Conservation (phyloP, 2,113 vertebrate species). For the Oreochromis niloticus region DNA sequence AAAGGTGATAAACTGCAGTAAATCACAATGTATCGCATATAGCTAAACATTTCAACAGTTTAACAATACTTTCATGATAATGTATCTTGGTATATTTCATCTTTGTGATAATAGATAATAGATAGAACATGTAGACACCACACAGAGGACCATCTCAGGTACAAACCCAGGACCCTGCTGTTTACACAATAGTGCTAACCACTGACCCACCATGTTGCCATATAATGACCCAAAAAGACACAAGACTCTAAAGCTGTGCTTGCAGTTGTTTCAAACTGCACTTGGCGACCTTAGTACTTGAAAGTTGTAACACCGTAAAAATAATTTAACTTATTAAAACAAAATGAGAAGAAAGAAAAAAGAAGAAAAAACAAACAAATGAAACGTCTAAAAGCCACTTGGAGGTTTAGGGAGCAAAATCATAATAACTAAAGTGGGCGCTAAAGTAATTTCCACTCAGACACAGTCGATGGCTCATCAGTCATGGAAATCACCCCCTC, state of each 20-base stretch:
- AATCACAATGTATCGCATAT: neutral
- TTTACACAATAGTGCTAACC: neutral
- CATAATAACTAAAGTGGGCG: neutral
- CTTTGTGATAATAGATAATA: neutral
- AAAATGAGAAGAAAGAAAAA: neutral
- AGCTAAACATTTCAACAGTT: neutral
- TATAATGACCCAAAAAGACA: neutral
- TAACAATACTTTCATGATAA: neutral
- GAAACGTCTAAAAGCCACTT: neutral
- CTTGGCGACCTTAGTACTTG: neutral
- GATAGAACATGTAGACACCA: neutral
- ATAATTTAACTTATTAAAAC: neutral
- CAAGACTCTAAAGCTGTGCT: neutral
- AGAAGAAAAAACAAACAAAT: neutral
- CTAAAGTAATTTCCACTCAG: neutral
- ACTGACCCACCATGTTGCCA: neutral
- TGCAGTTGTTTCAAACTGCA: neutral
- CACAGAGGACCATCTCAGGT: neutral
- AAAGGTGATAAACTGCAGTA: rapidly evolving
- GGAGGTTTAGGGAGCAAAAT: neutral
- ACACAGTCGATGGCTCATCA: conserved; percentile 10
- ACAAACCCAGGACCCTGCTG: neutral
- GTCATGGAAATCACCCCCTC: conserved; percentile 19
- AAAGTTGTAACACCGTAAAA: neutral
- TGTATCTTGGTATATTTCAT: neutral